Base-by-base conservation (phyloP, 2,797 vertebrate genomes). In the Aphelocoma californica region DNA sequence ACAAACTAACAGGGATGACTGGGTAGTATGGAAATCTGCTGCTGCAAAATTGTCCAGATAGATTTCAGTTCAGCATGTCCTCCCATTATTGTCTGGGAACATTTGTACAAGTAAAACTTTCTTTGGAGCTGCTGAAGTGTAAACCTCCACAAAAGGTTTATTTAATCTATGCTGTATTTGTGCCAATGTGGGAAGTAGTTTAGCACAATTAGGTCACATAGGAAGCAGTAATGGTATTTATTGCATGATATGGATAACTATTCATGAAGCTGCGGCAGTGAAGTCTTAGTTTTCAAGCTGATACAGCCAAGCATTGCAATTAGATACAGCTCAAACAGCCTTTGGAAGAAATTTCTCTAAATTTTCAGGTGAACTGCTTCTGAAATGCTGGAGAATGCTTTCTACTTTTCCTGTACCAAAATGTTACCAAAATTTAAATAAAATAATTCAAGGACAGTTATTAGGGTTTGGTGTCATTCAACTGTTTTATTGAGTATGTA, bases 11-110 rank as follows among this genome's bases (percentile, higher is more conserved):
- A 86, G 82, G 83, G 73, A 89, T 94, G 89, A 90, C 91, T 96
- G 82, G 82, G 60, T 86, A 93, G 87, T 83, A 72, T 92, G 73
- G 94, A 96, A 96, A 96, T 95, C 89, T 96, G 92, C 75, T 91
- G 66, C 81, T 86, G 84, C 83, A 94, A 91, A 88, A 70, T 66
- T 92, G 82, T 92, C 91, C 89, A 93, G 94, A 79, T 88, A 90
- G 40, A 81, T 94, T 94, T 90, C 69, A 64, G 87, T 96, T 93
- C 92, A 91, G 31, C 56, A 42, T 88, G 73, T 91, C 88, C 73
- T 92, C 40, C 82, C 85, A n/a, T 93, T 96, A 81, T 83, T 84
- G 45, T 78, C 84, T 91, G 71, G 44, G 81, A 91, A 65, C 54
- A 67, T 67, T 92, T 78, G 58, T 90, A 81, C 44, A 58, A 79